These are phyloP conservation scores for Chymomyza costata DNA, from an alignment of 1,140 invertebrate genomes.

Conservation along the genomic window DNA sequence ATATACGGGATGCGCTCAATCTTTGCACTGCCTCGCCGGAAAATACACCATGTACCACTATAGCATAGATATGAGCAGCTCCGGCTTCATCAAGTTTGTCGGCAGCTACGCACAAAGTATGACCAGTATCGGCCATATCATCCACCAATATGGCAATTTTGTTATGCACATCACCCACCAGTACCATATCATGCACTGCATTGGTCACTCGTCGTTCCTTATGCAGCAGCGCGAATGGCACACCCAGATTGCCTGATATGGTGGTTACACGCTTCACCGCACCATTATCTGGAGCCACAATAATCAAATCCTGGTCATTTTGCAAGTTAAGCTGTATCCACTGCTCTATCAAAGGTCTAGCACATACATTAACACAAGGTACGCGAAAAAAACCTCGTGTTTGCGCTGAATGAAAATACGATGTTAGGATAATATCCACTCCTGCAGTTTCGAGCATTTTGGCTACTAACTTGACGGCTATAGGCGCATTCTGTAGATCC, in stretches of 20 bases:
- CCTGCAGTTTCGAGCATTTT: constrained; percentile 12
- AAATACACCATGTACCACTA: constrained; percentile 15
- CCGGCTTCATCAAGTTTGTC: constrained; percentile 2
- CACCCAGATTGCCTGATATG: not conserved
- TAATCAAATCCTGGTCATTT: not conserved
- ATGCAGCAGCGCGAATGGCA: constrained; percentile 9
- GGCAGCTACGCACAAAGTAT: constrained; percentile 7
- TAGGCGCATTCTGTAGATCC: constrained; percentile 5
- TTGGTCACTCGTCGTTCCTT: not conserved
- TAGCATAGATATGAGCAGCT: constrained; percentile 3
- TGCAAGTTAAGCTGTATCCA: constrained; percentile 18
- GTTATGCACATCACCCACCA: constrained; percentile 16
- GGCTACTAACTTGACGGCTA: constrained; percentile 30
- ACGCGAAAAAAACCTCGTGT: constrained; percentile 27
- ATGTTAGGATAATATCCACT: constrained; percentile 8
- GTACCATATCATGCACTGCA: constrained; percentile 2
- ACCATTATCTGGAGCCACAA: constrained; percentile 18
- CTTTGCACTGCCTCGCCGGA: not conserved
- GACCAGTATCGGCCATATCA: constrained; percentile 15
- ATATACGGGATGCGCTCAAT: too few relatives aligned
- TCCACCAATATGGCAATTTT: constrained; percentile 12
- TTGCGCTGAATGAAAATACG: constrained; percentile 21
- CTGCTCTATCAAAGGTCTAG: not conserved
- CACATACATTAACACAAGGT: constrained; percentile 19
- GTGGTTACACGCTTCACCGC: constrained; percentile 4